phyloP scores from a whole-genome alignment of 2,113 vertebrate species.

The Tragelaphus imberbis region DNA sequence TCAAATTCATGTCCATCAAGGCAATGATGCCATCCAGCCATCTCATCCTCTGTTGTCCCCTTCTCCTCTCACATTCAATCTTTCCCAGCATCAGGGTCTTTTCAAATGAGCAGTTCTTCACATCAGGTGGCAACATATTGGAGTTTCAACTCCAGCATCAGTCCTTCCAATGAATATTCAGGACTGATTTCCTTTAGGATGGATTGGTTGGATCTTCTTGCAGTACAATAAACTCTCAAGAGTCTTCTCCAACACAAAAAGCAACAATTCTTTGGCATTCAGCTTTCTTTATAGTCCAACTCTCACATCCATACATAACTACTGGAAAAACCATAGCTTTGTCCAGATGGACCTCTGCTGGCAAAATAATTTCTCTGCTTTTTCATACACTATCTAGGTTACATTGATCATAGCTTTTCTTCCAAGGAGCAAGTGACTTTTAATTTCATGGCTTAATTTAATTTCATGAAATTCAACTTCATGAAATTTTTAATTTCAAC shows the following conservation, averaged over 20 bases:
- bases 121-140: neutral
- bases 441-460: neutral
- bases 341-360: neutral
- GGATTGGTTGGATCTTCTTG: neutral
- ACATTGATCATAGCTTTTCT: neutral
- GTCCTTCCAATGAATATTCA: neutral
- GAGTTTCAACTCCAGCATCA: neutral
- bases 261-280: neutral
- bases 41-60: neutral
- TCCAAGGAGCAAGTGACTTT: neutral
- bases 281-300: neutral
- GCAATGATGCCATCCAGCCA: neutral
- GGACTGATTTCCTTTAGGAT: neutral
- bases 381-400: neutral
- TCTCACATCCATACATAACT: neutral
- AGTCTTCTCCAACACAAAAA: neutral
- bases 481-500: neutral
- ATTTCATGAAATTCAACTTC: no score
- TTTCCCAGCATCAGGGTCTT: neutral
- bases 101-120: accelerated
- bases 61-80: neutral
- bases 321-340: neutral
- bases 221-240: neutral
- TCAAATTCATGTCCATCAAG: neutral
- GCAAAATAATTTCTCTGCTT: neutral